Percentiles rank a stretch among this genome's conserved stretches.
Conservation (phyloP, 1,140 invertebrate genomes). For the Caerostris darwini region DNA sequence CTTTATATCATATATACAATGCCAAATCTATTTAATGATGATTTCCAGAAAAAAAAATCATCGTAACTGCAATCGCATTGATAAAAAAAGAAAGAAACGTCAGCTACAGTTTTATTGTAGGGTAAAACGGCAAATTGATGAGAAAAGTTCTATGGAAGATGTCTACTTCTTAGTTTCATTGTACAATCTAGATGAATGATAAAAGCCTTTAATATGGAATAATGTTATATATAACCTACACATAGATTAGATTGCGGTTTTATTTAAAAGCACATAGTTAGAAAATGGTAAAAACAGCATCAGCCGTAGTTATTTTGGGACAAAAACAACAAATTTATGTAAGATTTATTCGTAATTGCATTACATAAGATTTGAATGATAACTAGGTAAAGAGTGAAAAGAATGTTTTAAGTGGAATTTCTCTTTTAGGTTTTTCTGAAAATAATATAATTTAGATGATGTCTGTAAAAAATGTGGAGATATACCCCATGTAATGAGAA, state of each 20-base stretch:
- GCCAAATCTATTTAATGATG: too few species aligned
- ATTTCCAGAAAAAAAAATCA: too few species aligned
- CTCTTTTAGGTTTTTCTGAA: background rate
- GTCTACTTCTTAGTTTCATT: background rate
- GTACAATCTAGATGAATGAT: background rate
- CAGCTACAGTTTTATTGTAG: too few species aligned
- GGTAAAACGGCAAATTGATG: background rate
- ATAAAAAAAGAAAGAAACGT: too few species aligned
- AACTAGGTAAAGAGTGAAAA: background rate
- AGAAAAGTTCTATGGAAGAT: background rate
- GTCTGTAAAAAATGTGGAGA: background rate
- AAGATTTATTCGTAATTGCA: background rate
- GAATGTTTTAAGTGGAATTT: background rate
- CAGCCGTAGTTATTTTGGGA: background rate
- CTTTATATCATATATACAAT: too few species aligned
- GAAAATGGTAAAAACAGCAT: background rate
- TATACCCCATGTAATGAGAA: background rate
- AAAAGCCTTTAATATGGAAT: background rate
- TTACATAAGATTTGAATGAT: constrained; percentile 9
- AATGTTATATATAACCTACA: background rate
- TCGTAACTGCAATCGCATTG: too few species aligned
- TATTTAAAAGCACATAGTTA: background rate
- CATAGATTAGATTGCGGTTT: background rate
- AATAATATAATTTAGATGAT: constrained; percentile 25
- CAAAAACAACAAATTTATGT: constrained; percentile 1